phyloP scores from a whole-genome alignment of 2,888 invertebrate genomes.

The Orthonychiurus folsomi region DNA sequence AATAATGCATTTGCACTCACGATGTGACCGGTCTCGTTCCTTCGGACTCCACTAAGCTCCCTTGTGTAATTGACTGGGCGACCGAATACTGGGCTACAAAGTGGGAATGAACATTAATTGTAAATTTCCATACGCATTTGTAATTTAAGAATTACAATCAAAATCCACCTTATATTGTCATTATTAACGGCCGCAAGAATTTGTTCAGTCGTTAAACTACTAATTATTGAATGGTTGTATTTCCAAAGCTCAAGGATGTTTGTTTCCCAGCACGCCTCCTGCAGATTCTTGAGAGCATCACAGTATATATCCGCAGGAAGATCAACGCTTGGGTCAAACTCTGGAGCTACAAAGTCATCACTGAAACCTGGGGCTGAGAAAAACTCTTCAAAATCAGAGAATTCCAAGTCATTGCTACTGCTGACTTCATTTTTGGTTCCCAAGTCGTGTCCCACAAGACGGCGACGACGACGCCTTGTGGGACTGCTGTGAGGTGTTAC shows the following conservation, averaged over 20 bases:
- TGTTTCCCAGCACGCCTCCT: constrained; percentile 41
- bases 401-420: constrained; percentile 20
- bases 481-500: constrained; percentile 24
- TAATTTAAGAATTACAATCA: too few relatives aligned
- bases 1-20: constrained; percentile 56
- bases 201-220: constrained; percentile 35
- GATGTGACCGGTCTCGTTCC: constrained; percentile 54
- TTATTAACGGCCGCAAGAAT: constrained; percentile 40
- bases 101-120: constrained; percentile 16
- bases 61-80: constrained; percentile 56
- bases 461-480: neutral
- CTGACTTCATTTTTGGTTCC: neutral
- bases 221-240: constrained; percentile 34
- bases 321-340: constrained; percentile 32
- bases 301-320: constrained; percentile 36
- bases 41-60: constrained; percentile 54
- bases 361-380: constrained; percentile 17
- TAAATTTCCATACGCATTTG: too few relatives aligned
- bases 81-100: constrained; percentile 55
- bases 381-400: constrained; percentile 17
- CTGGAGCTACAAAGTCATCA: constrained; percentile 6
- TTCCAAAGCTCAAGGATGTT: constrained; percentile 42
- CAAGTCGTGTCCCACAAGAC: neutral
- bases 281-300: constrained; percentile 30
- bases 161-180: constrained; percentile 26